Conservation (phyloP, 2,113 vertebrate genomes). For the Mungos mungo region DNA sequence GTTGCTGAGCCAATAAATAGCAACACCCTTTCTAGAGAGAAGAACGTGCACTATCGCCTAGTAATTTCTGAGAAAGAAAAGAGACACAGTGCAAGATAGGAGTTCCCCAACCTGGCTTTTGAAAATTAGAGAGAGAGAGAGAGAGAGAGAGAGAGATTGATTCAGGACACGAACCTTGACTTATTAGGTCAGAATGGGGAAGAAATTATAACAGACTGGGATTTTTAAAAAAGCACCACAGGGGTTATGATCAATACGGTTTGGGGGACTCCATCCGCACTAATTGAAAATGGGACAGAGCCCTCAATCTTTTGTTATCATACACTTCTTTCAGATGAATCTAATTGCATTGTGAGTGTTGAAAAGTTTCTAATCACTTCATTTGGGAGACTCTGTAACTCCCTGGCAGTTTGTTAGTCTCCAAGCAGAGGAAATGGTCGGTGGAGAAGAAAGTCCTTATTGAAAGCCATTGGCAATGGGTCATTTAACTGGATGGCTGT, state of each 20-base stretch:
- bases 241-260: neutral
- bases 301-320: neutral
- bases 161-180: neutral
- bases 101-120: neutral
- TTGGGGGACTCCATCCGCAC: neutral
- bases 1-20: neutral
- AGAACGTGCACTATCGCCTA: neutral
- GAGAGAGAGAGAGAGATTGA: no score
- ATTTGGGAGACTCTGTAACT: neutral
- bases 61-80: conserved; percentile 49
- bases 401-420: conserved; percentile 21
- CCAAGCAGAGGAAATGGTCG: neutral
- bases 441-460: neutral
- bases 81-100: neutral
- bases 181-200: neutral
- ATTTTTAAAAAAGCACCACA: neutral
- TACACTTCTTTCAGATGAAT: neutral
- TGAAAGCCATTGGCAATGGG: conserved; percentile 16
- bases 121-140: neutral
- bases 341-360: neutral
- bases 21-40: neutral
- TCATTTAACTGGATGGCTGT: conserved; percentile 44
- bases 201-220: neutral
- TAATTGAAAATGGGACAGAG: neutral
- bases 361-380: conserved; percentile 38